Evolutionary conservation across 2,797 vertebrate genomes (phyloP), one percentile per base, ranked within the genome.

Genomic region (Trachops cirrhosus): DNA sequence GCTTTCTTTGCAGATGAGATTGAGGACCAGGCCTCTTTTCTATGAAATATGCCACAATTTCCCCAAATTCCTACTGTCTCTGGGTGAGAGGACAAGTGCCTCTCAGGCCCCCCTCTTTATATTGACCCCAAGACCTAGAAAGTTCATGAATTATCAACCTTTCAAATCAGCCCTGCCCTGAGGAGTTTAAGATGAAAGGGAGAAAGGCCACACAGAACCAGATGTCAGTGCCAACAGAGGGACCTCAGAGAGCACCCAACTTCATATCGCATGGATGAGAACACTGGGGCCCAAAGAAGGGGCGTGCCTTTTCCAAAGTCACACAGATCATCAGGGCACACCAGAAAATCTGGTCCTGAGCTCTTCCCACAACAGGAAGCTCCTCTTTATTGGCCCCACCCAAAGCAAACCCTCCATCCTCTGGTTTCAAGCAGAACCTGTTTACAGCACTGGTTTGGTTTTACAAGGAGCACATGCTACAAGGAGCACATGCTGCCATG

Each of bases 191-290:
- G 37, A 64, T 21, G 57, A 52, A 44, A 64, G 3, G 11, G 11
- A 44, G 39, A 37, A 44, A 46, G 21, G 44, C 9, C n/a, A 44
- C 18, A 84, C 2, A 50, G 73, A 84, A 79, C 15, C 32, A 59
- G 70, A n/a, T 48, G 26, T 50, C 39, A 71, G 46, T 5, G 74
- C 39, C 16, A 70, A 29, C 18, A 14, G 34, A 21, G 59, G 8
- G 39, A 44, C 59, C 50, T 67, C 22, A 54, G 71, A 26, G 0
- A 79, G 82, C 24, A 21, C 18, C 79, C 10, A 26, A 71, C 41
- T 44, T 70, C 71, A 11, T 0, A 0, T 10, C 32, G 10, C 5
- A 7, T 32, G 0, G 0, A 59, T 48, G 67, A 48, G 34, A 15
- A 34, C 19, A 14, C 12, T 9, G 37, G 32, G 4, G 15, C 1